Percentiles rank a stretch among this genome's conserved stretches.
Evolutionary conservation across 2,797 vertebrate species (phyloP).

Genomic region (Argya squamiceps): DNA sequence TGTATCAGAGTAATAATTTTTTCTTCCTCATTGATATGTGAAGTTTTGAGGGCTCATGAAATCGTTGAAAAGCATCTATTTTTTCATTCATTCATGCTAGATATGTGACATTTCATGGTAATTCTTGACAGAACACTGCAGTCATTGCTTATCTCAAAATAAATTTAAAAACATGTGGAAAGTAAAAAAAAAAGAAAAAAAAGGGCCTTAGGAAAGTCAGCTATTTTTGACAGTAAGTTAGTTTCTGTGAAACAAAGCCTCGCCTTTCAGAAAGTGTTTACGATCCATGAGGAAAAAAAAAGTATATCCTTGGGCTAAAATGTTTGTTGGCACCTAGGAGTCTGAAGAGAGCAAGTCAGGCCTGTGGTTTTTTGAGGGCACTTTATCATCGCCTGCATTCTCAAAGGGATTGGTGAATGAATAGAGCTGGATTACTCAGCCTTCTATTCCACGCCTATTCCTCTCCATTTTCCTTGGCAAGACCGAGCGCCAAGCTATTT

Average conservation of each 20-base stretch:
- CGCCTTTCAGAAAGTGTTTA: constrained; percentile 83
- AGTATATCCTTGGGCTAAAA: constrained; percentile 84
- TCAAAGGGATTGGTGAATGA: constrained; percentile 87
- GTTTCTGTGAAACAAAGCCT: constrained; percentile 78
- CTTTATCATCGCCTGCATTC: constrained; percentile 83
- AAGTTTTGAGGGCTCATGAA: constrained; percentile 20
- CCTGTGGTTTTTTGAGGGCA: constrained; percentile 84
- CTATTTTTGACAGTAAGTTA: constrained; percentile 72
- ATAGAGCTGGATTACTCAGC: constrained; percentile 85
- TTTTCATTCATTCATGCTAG: constrained; percentile 48
- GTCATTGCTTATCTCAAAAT: constrained; percentile 62
- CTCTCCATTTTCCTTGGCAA: constrained; percentile 93
- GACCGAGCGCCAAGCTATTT: constrained; percentile 89
- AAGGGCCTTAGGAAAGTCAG: constrained; percentile 66
- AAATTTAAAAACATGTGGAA: constrained; percentile 59
- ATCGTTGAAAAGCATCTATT: not conserved
- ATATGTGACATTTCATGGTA: constrained; percentile 65
- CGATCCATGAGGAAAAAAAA: constrained; percentile 65
- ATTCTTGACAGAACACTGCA: constrained; percentile 53
- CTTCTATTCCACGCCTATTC: constrained; percentile 89
- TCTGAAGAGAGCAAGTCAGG: constrained; percentile 83
- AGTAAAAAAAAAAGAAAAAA: not conserved
- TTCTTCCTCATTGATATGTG: constrained; percentile 17
- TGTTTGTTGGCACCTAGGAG: constrained; percentile 87
- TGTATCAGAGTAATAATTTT: constrained; percentile 19